Conservation (phyloP, 2,888 invertebrate species). For the Tenthredo scrophulariae region DNA sequence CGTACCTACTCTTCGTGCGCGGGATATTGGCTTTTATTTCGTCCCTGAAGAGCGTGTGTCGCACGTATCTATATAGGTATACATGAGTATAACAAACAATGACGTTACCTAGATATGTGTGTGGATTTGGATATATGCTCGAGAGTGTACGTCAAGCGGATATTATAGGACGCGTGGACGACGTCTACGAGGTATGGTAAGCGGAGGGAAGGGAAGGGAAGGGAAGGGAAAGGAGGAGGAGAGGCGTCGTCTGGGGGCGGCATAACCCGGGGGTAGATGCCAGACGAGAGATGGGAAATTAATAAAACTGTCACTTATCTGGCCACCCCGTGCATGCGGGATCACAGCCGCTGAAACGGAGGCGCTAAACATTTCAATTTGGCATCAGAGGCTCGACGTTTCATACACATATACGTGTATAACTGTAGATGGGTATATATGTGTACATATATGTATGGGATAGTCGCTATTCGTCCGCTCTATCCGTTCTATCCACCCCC, state of each 20-base stretch:
- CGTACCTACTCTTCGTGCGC: not conserved
- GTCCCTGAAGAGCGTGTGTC: constrained; percentile 48
- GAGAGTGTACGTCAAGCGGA: not conserved
- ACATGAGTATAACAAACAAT: constrained; percentile 35
- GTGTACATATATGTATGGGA: constrained; percentile 55
- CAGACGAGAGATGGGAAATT: constrained; percentile 82
- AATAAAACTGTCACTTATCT: constrained; percentile 89
- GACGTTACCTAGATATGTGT: constrained; percentile 43
- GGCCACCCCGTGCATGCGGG: constrained; percentile 68
- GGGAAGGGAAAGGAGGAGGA: not conserved
- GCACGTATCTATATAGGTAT: not conserved
- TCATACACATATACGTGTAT: constrained; percentile 52
- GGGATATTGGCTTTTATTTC: constrained; percentile 73
- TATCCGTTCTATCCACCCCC: constrained; percentile 26
- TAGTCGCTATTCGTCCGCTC: constrained; percentile 42
- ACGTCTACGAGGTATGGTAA: constrained; percentile 36
- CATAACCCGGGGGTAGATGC: constrained; percentile 61
- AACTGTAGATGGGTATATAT: not conserved
- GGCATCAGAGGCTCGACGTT: constrained; percentile 63
- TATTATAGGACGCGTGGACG: constrained; percentile 48
- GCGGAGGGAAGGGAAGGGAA: not conserved
- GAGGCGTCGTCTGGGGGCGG: constrained; percentile 59
- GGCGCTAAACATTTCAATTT: constrained; percentile 80
- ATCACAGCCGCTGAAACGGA: constrained; percentile 70
- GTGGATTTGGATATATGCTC: constrained; percentile 45